Evolutionary conservation across 2,113 vertebrate species (phyloP).

Genomic region (Emydura subglobosa): DNA sequence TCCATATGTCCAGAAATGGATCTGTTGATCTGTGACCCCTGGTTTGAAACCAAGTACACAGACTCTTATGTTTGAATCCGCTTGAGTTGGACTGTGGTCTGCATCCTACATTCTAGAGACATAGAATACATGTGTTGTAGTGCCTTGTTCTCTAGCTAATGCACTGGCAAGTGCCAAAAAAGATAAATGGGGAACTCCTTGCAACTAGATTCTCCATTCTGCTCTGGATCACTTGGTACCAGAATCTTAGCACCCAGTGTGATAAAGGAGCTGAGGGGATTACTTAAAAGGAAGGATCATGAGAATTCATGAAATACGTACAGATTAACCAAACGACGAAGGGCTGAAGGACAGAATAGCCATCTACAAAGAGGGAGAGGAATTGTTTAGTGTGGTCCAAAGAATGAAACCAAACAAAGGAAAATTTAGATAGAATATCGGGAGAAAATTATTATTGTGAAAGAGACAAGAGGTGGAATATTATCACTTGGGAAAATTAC

Average conservation of each 20-base stretch:
- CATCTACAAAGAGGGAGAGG: background rate
- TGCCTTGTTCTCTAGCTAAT: background rate
- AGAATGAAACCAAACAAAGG: background rate
- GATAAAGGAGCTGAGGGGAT: background rate
- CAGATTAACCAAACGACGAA: conserved; percentile 1
- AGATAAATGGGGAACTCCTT: conserved; percentile 33
- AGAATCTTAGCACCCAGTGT: background rate
- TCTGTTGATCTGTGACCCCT: background rate
- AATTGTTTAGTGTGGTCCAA: background rate
- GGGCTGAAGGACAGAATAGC: conserved; percentile 22
- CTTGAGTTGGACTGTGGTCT: background rate
- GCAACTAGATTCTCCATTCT: background rate
- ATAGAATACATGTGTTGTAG: background rate
- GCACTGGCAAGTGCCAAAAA: background rate
- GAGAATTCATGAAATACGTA: conserved; percentile 1
- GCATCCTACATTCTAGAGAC: background rate
- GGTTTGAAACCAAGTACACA: background rate
- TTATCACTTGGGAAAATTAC: background rate
- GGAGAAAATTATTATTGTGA: background rate
- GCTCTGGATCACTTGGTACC: background rate
- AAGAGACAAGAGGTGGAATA: background rate
- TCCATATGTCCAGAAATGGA: background rate
- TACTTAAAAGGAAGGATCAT: background rate
- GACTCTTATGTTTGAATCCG: background rate
- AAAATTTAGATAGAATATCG: background rate